A percentile compares a stretch with the other conserved stretches of the same genome.
Conservation (phyloP, 2,888 invertebrate species). For the Nomada fucata region DNA sequence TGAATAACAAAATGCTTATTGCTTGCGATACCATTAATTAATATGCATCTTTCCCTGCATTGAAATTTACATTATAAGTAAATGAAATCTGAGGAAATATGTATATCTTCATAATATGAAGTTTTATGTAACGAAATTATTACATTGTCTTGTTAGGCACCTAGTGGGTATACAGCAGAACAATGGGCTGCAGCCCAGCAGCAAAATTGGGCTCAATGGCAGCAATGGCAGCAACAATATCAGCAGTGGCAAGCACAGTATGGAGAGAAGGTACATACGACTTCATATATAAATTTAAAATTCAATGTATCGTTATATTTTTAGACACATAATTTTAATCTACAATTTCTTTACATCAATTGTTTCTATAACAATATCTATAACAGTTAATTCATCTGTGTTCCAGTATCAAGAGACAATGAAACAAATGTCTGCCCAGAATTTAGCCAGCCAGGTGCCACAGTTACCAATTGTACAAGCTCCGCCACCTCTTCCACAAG, state of each 20-base stretch:
- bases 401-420: slow-evolving; percentile 86
- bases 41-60: background rate
- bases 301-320: too few species aligned
- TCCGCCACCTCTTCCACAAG: slow-evolving; percentile 82
- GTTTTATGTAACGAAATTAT: background rate
- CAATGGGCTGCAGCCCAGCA: slow-evolving; percentile 90
- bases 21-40: background rate
- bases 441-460: slow-evolving; percentile 76
- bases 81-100: too few species aligned
- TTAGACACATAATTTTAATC: background rate
- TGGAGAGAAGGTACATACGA: slow-evolving; percentile 88
- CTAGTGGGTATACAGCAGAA: slow-evolving; percentile 86
- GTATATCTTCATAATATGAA: too few species aligned
- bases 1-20: background rate
- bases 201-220: slow-evolving; percentile 90
- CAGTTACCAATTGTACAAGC: slow-evolving; percentile 78
- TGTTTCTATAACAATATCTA: background rate
- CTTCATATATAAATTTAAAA: background rate
- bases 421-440: slow-evolving; percentile 80
- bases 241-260: slow-evolving; percentile 91
- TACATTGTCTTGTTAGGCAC: slow-evolving; percentile 74
- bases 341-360: background rate
- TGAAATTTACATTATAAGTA: too few species aligned
- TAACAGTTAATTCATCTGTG: slow-evolving; percentile 56
- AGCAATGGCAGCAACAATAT: slow-evolving; percentile 92